These are phyloP conservation scores for Drosophila biarmipes DNA, from an alignment of 1,140 invertebrate genomes.

Conservation along the genomic window DNA sequence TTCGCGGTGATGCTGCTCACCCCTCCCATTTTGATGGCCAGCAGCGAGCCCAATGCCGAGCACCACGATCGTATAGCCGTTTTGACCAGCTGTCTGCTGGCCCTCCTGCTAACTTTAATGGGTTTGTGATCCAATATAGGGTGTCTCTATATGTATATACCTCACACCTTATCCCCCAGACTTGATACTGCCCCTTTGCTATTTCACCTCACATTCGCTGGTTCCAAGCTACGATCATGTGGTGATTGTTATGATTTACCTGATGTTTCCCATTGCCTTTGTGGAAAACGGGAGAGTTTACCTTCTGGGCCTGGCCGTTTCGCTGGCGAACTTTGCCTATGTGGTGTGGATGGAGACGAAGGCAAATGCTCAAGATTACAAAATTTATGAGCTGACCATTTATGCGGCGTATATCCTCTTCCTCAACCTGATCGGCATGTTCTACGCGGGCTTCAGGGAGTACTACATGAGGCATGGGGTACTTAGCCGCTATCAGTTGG, in stretches of 20 bases:
- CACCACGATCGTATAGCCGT: neutral
- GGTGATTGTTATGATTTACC: conserved; percentile 30
- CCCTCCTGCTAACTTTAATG: neutral
- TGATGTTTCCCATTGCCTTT: conserved; percentile 34
- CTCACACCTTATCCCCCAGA: conserved; percentile 6
- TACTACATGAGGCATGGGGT: conserved; percentile 12
- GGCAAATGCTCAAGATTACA: neutral
- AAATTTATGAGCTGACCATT: neutral
- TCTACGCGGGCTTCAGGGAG: conserved; percentile 1
- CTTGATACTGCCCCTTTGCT: neutral
- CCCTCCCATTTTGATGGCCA: conserved; percentile 8
- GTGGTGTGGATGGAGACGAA: neutral
- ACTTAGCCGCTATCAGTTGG: conserved; percentile 25
- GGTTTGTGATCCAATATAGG: conserved; percentile 13
- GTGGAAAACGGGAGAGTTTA: conserved; percentile 1
- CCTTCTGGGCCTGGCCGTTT: conserved; percentile 19
- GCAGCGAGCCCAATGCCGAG: neutral
- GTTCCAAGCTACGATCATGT: conserved; percentile 40
- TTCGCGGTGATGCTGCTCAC: neutral
- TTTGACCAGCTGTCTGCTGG: conserved; percentile 24
- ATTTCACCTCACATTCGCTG: neutral
- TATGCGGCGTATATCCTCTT: conserved; percentile 20
- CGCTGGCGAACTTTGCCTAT: conserved; percentile 8
- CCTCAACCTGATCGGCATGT: conserved; percentile 3
- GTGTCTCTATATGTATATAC: no score